These are phyloP conservation scores for Mionectes olivaceus DNA, from an alignment of 2,797 vertebrate genomes.

Conservation along the genomic window DNA sequence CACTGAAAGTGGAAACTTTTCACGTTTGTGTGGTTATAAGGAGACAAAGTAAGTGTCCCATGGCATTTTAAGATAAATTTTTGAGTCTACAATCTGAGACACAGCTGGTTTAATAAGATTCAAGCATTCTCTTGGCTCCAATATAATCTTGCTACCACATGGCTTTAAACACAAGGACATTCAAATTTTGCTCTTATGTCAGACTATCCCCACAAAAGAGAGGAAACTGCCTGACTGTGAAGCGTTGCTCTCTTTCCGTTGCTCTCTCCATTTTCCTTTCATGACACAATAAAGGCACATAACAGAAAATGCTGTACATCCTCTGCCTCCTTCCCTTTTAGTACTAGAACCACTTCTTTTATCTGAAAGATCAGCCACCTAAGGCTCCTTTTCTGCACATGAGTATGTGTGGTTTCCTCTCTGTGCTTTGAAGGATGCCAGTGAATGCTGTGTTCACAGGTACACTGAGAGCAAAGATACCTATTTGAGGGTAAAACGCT, in stretches of 20 bases:
- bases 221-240: neutral
- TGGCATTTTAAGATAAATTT: neutral
- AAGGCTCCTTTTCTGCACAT: slow-evolving; percentile 6
- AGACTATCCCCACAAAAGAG: neutral
- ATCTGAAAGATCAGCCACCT: slow-evolving; percentile 62
- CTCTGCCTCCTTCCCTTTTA: slow-evolving; percentile 62
- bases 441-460: neutral
- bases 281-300: neutral
- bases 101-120: neutral
- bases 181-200: neutral
- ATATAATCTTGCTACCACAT: slow-evolving; percentile 10
- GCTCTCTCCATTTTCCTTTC: slow-evolving; percentile 41
- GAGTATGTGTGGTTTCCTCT: neutral
- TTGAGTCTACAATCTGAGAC: neutral
- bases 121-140: neutral
- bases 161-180: neutral
- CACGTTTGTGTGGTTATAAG: neutral
- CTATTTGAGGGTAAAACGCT: neutral
- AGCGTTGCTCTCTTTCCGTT: neutral
- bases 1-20: neutral
- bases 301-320: neutral
- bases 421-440: neutral
- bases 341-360: slow-evolving; percentile 40
- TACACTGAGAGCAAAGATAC: neutral
- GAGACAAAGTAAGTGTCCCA: neutral